Evolutionary conservation across 2,797 vertebrate species (phyloP), one percentile per base, ranked within the genome.

Genomic region (Urocyon cinereoargenteus): DNA sequence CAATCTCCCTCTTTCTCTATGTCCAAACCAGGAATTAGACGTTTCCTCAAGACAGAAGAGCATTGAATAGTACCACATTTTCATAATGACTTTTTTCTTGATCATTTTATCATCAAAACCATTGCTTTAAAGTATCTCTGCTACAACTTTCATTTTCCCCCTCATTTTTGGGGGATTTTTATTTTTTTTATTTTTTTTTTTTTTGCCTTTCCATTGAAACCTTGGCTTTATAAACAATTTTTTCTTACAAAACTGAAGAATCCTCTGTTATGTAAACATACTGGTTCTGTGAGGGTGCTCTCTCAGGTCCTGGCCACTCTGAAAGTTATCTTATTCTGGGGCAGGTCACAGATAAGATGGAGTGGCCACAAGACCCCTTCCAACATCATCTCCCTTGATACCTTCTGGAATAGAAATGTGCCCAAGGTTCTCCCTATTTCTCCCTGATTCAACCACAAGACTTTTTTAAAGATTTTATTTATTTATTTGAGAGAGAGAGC

Each of bases 51-150:
- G 49, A n/a, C 18, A 59, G 26, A 55, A 85, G 15, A 75, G 16
- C 61, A 78, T 0, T 53, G 26, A 91, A 28, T 6, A 82, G 53
- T 22, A 75, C 3, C 59, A 90, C 19, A 57, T 31, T 70, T 93
- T 90, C 75, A 86, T 15, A 68, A 86, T 49, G 61, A 49, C 24
- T 61, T 96, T 87, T 84, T 77, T 72, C 90, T 86, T 64, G 45
- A 62, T 73, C 28, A 85, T 62, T 91, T 81, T 36, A 78, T 61
- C 53, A 6, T 85, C 40, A 85, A 91, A 75, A 85, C 28, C 10
- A 85, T 64, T 51, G n/a, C 45, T 95, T 90, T 92, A 68, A 57
- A 64, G 49, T 75, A 92, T 75, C 36, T 97, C 16, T 79, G 24
- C 18, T 16, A 26, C 78, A 85, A 79, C 31, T 49, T 66, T 40